phyloP scores from a whole-genome alignment of 2,797 vertebrate genomes.

The Pseudochaenichthys georgianus region DNA sequence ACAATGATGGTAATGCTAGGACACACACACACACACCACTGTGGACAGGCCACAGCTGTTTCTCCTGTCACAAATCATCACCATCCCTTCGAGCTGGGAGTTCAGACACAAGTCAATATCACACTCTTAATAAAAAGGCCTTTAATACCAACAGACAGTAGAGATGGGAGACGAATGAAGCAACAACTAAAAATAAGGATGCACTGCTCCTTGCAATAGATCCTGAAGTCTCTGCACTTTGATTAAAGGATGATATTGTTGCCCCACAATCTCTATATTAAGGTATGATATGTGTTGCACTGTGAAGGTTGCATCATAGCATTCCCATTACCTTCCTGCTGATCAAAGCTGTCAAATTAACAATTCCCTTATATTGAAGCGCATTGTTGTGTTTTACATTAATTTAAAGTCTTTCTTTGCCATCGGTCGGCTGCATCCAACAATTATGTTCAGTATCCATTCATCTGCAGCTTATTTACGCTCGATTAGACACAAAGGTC shows the following conservation, averaged over 20 bases:
- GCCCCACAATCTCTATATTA: too few relatives aligned
- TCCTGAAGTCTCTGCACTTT: not conserved
- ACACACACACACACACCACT: not conserved
- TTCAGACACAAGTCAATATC: not conserved
- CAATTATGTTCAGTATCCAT: not conserved
- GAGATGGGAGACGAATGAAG: not conserved
- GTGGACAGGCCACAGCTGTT: slow-evolving; percentile 12
- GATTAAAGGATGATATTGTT: not conserved
- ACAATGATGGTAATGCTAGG: too few relatives aligned
- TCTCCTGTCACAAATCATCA: slow-evolving; percentile 15
- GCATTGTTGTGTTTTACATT: not conserved
- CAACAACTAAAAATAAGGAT: not conserved
- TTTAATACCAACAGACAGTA: not conserved
- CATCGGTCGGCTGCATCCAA: not conserved
- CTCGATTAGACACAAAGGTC: not conserved
- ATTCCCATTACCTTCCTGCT: not conserved
- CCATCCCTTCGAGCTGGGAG: not conserved
- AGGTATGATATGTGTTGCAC: too few relatives aligned
- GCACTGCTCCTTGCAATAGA: too few relatives aligned
- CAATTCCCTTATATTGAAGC: not conserved
- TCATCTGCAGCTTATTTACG: not conserved
- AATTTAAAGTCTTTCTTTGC: too few relatives aligned
- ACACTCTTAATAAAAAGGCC: not conserved
- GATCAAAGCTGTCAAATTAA: not conserved
- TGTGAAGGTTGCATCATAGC: not conserved